phyloP scores from a whole-genome alignment of 2,113 vertebrate genomes.

The Nibea albiflora region DNA sequence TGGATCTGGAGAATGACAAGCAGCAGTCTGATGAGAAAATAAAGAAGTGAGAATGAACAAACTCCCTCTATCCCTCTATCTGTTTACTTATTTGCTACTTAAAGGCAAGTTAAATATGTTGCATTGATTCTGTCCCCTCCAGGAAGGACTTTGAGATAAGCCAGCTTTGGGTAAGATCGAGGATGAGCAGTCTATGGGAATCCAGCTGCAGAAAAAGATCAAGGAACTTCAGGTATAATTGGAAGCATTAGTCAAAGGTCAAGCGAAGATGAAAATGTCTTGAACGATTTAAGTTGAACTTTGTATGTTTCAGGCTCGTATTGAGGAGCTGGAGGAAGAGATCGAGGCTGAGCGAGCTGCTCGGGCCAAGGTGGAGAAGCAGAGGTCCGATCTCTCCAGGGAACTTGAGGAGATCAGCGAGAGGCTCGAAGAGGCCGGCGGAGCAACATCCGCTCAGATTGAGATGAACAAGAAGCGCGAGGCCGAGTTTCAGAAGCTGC shows the following conservation, averaged over 20 bases:
- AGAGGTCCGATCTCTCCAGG: constrained; percentile 86
- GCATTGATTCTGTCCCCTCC: not conserved
- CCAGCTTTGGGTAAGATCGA: constrained; percentile 88
- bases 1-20: constrained; percentile 83
- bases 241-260: not conserved
- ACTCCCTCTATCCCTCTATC: not conserved
- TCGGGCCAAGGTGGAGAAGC: constrained; percentile 90
- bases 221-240: constrained; percentile 86
- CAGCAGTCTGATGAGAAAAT: constrained; percentile 80
- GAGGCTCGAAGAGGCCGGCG: constrained; percentile 91
- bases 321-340: constrained; percentile 90
- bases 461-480: constrained; percentile 96
- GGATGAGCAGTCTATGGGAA: constrained; percentile 84
- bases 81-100: not conserved
- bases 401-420: constrained; percentile 65
- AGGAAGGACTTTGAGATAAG: constrained; percentile 91
- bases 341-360: constrained; percentile 90
- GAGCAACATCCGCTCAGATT: constrained; percentile 88
- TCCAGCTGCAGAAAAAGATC: constrained; percentile 90
- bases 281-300: not conserved
- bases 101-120: not conserved
- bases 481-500: constrained; percentile 91
- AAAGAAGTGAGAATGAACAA: constrained; percentile 81
- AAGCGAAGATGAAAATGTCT: not conserved
- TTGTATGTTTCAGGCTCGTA: constrained; percentile 72